A percentile compares a stretch with the other conserved stretches of the same genome.
Evolutionary conservation across 1,140 invertebrate genomes (phyloP).

Genomic region (Drosophila funebris): DNA sequence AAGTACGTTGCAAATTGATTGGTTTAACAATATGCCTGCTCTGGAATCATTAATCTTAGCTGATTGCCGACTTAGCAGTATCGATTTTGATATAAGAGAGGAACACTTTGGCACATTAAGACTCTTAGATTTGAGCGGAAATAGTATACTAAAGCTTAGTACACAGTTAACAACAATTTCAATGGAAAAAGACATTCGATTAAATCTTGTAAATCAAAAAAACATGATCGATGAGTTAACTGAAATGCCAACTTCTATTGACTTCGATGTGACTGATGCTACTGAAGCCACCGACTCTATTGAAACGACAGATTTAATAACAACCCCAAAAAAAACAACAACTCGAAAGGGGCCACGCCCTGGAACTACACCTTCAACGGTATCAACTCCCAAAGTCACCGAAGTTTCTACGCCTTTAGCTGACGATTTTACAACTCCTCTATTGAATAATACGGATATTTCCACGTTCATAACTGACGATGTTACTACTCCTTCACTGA

Average conservation of each 20-base stretch:
- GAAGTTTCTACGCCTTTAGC: no score
- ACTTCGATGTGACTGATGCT: no score
- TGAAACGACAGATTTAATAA: no score
- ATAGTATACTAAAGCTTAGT: slow-evolving; percentile 1
- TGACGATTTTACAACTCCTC: no score
- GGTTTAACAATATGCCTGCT: slow-evolving; percentile 28
- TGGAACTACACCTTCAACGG: no score
- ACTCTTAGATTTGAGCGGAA: slow-evolving; percentile 34
- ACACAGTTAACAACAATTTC: neutral
- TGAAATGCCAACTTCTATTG: neutral
- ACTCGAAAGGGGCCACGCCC: no score
- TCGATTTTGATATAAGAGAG: neutral
- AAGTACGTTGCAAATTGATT: neutral
- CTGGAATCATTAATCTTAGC: slow-evolving; percentile 25
- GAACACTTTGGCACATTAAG: neutral
- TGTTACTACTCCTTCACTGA: neutral
- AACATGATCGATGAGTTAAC: neutral
- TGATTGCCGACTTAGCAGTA: slow-evolving; percentile 24
- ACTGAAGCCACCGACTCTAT: no score
- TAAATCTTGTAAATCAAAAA: neutral
- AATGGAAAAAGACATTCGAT: neutral
- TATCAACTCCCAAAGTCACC: no score
- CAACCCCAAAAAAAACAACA: no score
- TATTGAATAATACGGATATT: no score
- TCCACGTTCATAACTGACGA: neutral